phyloP scores from a whole-genome alignment of 1,140 invertebrate species.

The Saccostrea cuccullata region DNA sequence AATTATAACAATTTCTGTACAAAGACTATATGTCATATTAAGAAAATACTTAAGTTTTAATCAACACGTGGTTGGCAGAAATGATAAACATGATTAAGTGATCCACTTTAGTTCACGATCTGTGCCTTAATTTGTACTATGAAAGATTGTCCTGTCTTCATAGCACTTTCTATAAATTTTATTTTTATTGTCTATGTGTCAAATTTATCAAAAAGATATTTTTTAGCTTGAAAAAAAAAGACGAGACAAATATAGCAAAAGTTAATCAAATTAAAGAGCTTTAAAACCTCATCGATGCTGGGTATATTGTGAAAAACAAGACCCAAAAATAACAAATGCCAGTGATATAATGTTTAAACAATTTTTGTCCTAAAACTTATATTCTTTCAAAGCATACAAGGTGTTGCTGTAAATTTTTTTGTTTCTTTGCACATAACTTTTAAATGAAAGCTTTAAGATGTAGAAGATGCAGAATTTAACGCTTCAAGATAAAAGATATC shows the following conservation, averaged over 20 bases:
- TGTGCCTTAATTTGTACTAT: constrained; percentile 5
- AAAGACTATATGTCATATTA: constrained; percentile 14
- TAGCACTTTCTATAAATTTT: background rate
- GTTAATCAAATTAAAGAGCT: no score
- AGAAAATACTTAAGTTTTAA: background rate
- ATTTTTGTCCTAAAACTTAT: no score
- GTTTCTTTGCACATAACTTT: no score
- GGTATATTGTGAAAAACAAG: no score
- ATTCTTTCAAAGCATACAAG: no score
- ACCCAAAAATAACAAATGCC: no score
- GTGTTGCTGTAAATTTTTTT: no score
- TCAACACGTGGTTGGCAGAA: constrained; percentile 12
- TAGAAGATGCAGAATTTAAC: no score
- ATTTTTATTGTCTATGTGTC: constrained; percentile 21
- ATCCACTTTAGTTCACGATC: constrained; percentile 16
- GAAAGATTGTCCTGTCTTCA: constrained; percentile 6
- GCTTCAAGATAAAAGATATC: no score
- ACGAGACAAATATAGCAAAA: background rate
- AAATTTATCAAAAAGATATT: constrained; percentile 2
- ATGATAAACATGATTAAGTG: constrained; percentile 13
- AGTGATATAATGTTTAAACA: no score
- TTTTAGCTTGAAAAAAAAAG: background rate
- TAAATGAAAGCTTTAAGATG: no score
- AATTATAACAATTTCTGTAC: constrained; percentile 13
- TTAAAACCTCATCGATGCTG: no score